These are phyloP conservation scores for Galagoides demidoff DNA, from an alignment of 2,797 vertebrate genomes.

Conservation along the genomic window DNA sequence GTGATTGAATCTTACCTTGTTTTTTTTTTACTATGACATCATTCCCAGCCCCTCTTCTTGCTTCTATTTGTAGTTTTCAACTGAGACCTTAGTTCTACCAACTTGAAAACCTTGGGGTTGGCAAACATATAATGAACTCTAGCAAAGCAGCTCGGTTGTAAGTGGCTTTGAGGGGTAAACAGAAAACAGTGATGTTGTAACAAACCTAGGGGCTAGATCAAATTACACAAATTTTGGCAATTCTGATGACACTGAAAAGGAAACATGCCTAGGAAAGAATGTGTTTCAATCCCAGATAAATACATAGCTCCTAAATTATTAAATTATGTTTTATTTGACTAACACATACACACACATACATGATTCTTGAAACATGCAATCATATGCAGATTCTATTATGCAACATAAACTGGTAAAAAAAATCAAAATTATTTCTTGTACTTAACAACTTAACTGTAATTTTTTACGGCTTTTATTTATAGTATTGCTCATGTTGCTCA, in stretches of 20 bases:
- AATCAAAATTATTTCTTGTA: background rate
- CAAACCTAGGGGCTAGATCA: background rate
- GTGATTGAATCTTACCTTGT: background rate
- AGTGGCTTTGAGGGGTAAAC: background rate
- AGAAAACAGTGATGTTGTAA: background rate
- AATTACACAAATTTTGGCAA: background rate
- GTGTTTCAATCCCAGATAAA: background rate
- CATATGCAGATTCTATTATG: background rate
- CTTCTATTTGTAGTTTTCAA: slow-evolving; percentile 38
- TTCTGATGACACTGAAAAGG: background rate
- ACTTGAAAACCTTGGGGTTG: background rate
- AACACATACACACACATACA: background rate
- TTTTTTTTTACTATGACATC: background rate
- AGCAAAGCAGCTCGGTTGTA: background rate
- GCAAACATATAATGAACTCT: background rate
- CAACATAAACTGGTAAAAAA: background rate
- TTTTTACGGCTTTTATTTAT: background rate
- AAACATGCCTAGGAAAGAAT: background rate
- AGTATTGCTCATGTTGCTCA: background rate
- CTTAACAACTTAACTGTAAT: background rate
- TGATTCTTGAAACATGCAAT: background rate
- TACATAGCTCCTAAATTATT: background rate
- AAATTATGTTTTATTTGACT: background rate
- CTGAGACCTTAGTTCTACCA: background rate
- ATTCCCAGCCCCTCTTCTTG: background rate